These are phyloP conservation scores for Notolepis coatsorum DNA, from an alignment of 2,797 vertebrate genomes.

Conservation along the genomic window DNA sequence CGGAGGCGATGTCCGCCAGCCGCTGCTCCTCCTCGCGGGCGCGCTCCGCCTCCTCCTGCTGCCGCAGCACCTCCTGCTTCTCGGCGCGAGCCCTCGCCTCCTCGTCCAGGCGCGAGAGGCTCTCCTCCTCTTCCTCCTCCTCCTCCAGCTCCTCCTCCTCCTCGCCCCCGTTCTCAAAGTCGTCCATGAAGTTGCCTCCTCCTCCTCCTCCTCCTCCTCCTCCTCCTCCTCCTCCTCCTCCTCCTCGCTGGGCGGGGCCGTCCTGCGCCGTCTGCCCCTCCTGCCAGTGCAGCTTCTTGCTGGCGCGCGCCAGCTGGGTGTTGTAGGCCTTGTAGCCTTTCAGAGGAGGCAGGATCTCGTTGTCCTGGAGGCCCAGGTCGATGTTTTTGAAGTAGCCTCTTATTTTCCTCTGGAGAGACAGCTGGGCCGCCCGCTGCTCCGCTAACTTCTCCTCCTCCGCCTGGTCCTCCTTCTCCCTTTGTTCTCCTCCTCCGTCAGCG, in stretches of 20 bases:
- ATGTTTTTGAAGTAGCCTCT: slow-evolving; percentile 87
- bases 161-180: slow-evolving; percentile 76
- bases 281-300: slow-evolving; percentile 84
- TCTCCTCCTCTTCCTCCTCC: slow-evolving; percentile 84
- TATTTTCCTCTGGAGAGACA: slow-evolving; percentile 75
- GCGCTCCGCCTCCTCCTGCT: slow-evolving; percentile 90
- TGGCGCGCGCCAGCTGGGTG: slow-evolving; percentile 81
- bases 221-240: slow-evolving; percentile 74
- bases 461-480: slow-evolving; percentile 35
- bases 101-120: slow-evolving; percentile 78
- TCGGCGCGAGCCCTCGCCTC: slow-evolving; percentile 81
- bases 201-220: slow-evolving; percentile 84
- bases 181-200: slow-evolving; percentile 83
- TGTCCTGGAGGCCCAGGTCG: slow-evolving; percentile 84
- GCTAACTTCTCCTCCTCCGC: slow-evolving; percentile 38
- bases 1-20: slow-evolving; percentile 91
- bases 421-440: slow-evolving; percentile 52
- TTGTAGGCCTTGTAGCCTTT: slow-evolving; percentile 86
- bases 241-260: slow-evolving; percentile 60
- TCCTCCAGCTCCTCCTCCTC: slow-evolving; percentile 74
- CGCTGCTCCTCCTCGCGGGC: slow-evolving; percentile 91
- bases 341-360: slow-evolving; percentile 83
- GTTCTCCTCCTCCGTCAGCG: slow-evolving; percentile 38
- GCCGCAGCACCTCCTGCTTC: slow-evolving; percentile 88
- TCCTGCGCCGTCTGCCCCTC: slow-evolving; percentile 69